Conservation (phyloP, 2,113 vertebrate species). For the Platycercus adscitus region DNA sequence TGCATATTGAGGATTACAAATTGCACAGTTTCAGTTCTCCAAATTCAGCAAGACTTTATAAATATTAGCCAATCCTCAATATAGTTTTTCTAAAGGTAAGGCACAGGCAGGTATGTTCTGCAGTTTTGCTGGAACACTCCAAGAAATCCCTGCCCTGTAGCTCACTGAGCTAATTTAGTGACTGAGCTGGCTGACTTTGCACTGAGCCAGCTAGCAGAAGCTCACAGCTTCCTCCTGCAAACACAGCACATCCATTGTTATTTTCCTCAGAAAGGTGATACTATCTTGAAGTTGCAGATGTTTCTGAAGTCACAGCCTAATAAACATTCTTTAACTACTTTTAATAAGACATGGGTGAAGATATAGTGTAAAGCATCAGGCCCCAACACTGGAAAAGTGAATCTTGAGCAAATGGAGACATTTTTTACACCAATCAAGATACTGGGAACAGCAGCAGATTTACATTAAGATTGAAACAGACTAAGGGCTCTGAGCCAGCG, state of each 20-base stretch:
- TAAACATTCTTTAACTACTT: not conserved
- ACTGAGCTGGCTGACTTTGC: not conserved
- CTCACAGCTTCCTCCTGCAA: not conserved
- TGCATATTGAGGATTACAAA: not conserved
- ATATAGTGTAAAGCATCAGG: not conserved
- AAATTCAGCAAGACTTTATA: not conserved
- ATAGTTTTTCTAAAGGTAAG: not conserved
- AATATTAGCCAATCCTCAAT: not conserved
- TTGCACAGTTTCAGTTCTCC: not conserved
- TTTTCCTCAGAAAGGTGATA: not conserved
- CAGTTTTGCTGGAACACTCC: not conserved
- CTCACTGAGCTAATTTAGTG: rapidly evolving
- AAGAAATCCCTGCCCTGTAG: not conserved
- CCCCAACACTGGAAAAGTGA: not conserved
- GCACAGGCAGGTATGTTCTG: not conserved
- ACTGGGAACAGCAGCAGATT: conserved; percentile 35
- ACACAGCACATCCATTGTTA: not conserved
- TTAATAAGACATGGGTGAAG: not conserved
- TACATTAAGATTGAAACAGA: conserved; percentile 10
- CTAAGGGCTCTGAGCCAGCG: conserved; percentile 42
- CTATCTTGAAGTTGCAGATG: not conserved
- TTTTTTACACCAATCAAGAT: conserved; percentile 24
- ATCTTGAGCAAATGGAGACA: not conserved
- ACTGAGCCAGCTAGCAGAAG: not conserved
- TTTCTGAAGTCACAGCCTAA: not conserved